Base-by-base conservation (phyloP, 2,888 invertebrate genomes). In the Osmoderma eremita region DNA sequence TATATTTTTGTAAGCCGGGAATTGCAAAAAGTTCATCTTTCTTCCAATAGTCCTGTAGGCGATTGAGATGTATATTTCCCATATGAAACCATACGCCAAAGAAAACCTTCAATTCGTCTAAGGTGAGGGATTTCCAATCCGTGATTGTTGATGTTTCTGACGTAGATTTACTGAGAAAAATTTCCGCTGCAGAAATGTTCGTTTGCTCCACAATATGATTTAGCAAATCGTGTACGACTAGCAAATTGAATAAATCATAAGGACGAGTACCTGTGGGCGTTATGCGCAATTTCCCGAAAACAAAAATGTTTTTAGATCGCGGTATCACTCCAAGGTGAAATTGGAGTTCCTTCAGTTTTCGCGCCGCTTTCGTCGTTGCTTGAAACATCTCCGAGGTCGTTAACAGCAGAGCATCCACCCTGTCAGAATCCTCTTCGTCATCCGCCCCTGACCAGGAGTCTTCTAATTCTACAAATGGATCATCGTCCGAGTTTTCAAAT, bases 71-170 rank as follows among this genome's bases (percentile, higher is more conserved):
- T 50, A 22, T 10, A 22, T 50, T 50, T 50, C 54, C 54, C 54
- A 54, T 54, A 17, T 80, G 78, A 56, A 80, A 74, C 12, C 81
- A 63, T n/a, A 81, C 67, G 30, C 80, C 80, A 2, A 81, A 48
- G 75, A 81, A 80, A 67, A 71, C 75, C 66, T 71, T 65, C n/a
- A 80, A 68, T 71, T 79, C 73, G 1, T 10, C 64, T 12, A 41
- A 30, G 36, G 74, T 75, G 41, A 79, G 58, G 56, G 74, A 71
- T 71, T 75, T 75, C 77, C 77, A 79, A 13, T 56, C 49, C 22
- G 70, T 68, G 68, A 74, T 71, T 72, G 73, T 71, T n/a, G 75
- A 72, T 67, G 73, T 51, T 49, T 65, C 63, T 51, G 70, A 69
- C 42, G 36, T 30, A 48, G 66, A 68, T 42, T 50, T 38, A 12